Conservation (phyloP, 2,797 vertebrate genomes). For the Psittacula derbiana region DNA sequence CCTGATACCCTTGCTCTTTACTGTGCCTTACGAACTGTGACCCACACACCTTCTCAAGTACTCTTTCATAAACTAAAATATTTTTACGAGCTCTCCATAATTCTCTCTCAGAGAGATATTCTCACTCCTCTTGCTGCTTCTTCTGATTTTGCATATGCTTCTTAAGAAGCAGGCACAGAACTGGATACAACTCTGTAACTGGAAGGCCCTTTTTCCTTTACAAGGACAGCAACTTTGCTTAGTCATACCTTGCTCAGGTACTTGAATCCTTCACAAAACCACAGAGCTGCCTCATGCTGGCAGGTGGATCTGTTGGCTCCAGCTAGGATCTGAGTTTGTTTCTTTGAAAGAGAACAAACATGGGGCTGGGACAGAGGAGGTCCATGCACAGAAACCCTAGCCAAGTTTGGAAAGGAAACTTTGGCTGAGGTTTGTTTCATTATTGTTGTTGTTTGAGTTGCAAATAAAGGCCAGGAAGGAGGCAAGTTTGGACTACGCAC, state of each 20-base stretch:
- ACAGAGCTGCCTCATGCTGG: neutral
- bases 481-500: constrained; percentile 28
- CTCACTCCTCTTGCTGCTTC: neutral
- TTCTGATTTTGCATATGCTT: neutral
- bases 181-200: neutral
- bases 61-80: neutral
- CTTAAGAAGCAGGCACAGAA: neutral
- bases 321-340: neutral
- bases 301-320: neutral
- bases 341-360: constrained; percentile 16
- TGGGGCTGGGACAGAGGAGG: neutral
- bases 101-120: neutral
- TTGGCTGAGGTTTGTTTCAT: constrained; percentile 28
- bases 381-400: neutral
- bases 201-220: neutral
- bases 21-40: neutral
- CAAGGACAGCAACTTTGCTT: neutral
- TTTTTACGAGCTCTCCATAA: neutral
- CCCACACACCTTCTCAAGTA: neutral
- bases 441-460: constrained; percentile 46
- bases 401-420: constrained; percentile 39
- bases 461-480: constrained; percentile 60
- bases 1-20: neutral
- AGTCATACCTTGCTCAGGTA: neutral
- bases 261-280: neutral